A percentile compares a stretch with the other conserved stretches of the same genome.
phyloP scores from a whole-genome alignment of 2,797 vertebrate genomes.

The Oryzias dopingdopingensis region DNA sequence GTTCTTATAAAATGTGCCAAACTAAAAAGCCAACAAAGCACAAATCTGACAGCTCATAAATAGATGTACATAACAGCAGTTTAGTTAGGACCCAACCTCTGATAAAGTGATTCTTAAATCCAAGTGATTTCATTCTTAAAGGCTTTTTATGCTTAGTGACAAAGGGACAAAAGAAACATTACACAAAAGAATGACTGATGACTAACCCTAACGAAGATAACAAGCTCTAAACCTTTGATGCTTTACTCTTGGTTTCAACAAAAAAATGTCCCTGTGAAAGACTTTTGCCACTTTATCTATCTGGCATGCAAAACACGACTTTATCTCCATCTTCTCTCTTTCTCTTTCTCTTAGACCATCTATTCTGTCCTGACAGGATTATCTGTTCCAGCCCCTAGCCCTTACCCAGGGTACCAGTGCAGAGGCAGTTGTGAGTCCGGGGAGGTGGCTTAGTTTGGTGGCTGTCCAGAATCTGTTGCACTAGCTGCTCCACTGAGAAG shows the following conservation, averaged over 20 bases:
- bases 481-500: constrained; percentile 99
- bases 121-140: too few relatives aligned
- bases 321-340: constrained; percentile 21
- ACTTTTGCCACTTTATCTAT: constrained; percentile 30
- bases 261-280: constrained; percentile 24
- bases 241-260: constrained; percentile 16
- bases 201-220: constrained; percentile 19
- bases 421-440: constrained; percentile 99
- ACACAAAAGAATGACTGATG: too few relatives aligned
- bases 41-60: neutral
- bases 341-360: constrained; percentile 3
- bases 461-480: constrained; percentile 99
- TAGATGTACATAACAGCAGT: too few relatives aligned
- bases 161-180: too few relatives aligned
- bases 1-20: too few relatives aligned
- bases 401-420: constrained; percentile 98
- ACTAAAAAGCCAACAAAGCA: neutral
- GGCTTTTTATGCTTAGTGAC: too few relatives aligned
- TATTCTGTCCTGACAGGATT: constrained; percentile 13
- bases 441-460: constrained; percentile 99
- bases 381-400: constrained; percentile 55
- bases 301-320: constrained; percentile 23
- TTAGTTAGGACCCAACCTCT: too few relatives aligned
- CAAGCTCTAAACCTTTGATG: constrained; percentile 23
- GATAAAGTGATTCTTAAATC: too few relatives aligned